phyloP scores from a whole-genome alignment of 2,888 invertebrate species.

The Ariolimax columbianus region DNA sequence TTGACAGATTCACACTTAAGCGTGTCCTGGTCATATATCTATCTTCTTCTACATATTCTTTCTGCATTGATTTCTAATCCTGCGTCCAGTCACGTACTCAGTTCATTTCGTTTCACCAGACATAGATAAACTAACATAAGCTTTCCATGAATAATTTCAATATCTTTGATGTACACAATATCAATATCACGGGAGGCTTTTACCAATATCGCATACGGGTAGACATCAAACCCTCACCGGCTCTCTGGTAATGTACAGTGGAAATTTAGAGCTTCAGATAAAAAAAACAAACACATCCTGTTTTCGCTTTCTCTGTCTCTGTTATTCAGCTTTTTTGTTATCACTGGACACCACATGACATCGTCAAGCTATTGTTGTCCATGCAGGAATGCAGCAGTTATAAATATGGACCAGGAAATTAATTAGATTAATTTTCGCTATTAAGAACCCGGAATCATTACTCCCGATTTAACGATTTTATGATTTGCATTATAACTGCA shows the following conservation, averaged over 20 bases:
- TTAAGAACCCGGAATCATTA: background rate
- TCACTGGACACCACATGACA: background rate
- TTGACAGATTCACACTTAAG: too few species aligned
- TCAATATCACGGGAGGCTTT: background rate
- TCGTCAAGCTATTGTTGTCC: background rate
- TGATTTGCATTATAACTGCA: background rate
- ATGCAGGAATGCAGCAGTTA: background rate
- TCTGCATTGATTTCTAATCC: background rate
- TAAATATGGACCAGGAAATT: background rate
- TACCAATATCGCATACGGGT: background rate
- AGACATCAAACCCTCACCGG: background rate
- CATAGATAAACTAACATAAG: background rate
- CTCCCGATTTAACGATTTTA: background rate
- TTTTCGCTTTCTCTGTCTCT: background rate
- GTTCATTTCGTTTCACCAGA: background rate
- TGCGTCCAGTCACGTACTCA: background rate
- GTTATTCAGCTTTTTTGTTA: background rate
- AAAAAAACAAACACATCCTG: background rate
- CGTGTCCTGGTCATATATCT: background rate
- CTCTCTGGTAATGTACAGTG: background rate
- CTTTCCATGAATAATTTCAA: conserved; percentile 10
- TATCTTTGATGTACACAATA: background rate
- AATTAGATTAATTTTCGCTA: background rate
- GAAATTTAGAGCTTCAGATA: background rate
- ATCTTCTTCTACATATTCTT: background rate